phyloP scores from a whole-genome alignment of 2,888 invertebrate genomes.

The Masnerella sp. region DNA sequence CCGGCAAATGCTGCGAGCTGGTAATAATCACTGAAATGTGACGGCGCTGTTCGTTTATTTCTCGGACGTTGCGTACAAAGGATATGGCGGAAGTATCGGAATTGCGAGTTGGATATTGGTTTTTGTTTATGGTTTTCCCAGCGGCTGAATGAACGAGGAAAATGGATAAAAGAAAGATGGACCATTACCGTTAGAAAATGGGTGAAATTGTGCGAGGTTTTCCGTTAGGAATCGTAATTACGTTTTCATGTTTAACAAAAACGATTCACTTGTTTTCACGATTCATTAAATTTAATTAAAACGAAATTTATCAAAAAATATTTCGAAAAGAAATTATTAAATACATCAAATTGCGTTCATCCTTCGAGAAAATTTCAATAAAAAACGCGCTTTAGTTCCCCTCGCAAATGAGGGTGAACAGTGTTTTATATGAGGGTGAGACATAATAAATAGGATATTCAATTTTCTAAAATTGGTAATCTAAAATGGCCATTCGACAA shows the following conservation, averaged over 20 bases:
- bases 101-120: constrained; percentile 12
- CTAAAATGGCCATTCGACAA: not conserved
- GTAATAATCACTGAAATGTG: constrained; percentile 23
- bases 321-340: too few species aligned
- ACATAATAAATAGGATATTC: not conserved
- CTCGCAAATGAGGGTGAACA: too few species aligned
- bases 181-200: constrained; percentile 1
- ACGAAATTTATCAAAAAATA: too few species aligned
- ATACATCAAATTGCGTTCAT: too few species aligned
- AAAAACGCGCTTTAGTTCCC: too few species aligned
- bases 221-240: not conserved
- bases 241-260: too few species aligned
- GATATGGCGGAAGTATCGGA: constrained; percentile 1
- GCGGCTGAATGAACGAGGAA: not conserved
- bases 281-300: not conserved
- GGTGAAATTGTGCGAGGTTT: not conserved
- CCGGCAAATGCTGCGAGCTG: not conserved
- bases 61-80: not conserved
- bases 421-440: not conserved
- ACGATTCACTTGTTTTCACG: not conserved
- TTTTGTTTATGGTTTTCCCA: constrained; percentile 27
- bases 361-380: not conserved
- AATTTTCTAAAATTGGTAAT: constrained; percentile 3
- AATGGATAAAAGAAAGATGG: not conserved
- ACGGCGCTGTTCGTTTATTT: constrained; percentile 16